Evolutionary conservation across 2,113 vertebrate species (phyloP).

Genomic region (Numida meleagris): DNA sequence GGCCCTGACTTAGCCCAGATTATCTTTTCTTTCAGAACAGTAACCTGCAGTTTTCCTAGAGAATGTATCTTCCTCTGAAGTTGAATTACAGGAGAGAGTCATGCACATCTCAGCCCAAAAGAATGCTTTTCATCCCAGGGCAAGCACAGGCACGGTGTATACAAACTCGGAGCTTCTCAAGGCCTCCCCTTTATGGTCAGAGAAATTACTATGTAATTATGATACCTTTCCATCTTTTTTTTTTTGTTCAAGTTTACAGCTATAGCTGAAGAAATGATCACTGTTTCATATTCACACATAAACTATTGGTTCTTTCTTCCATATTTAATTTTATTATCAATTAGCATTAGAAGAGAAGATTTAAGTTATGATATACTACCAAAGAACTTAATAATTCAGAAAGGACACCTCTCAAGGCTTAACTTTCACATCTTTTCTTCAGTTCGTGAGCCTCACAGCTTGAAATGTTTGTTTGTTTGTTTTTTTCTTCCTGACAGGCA

Average conservation of each 20-base stretch:
- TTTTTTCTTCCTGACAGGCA: not conserved
- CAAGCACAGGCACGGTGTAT: not conserved
- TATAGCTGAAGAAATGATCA: not conserved
- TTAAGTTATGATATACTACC: not conserved
- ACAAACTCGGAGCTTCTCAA: not conserved
- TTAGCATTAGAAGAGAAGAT: not conserved
- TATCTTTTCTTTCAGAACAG: not conserved
- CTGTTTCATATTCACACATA: not conserved
- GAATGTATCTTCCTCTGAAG: not conserved
- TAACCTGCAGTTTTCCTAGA: not conserved
- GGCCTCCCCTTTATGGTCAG: not conserved
- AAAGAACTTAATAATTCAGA: not conserved
- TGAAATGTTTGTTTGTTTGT: not conserved
- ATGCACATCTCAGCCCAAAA: not conserved
- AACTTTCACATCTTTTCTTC: not conserved
- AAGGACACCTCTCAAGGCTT: not conserved
- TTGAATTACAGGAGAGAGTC: not conserved
- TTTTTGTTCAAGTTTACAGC: not conserved
- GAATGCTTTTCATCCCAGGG: not conserved
- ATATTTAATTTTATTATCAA: not conserved
- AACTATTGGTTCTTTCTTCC: not conserved
- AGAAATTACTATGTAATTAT: not conserved
- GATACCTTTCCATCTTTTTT: not conserved
- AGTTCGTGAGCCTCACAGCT: not conserved
- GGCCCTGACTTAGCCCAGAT: not conserved